A percentile compares a stretch with the other conserved stretches of the same genome.
Evolutionary conservation across 2,797 vertebrate species (phyloP).

Genomic region (Myotis daubentonii): DNA sequence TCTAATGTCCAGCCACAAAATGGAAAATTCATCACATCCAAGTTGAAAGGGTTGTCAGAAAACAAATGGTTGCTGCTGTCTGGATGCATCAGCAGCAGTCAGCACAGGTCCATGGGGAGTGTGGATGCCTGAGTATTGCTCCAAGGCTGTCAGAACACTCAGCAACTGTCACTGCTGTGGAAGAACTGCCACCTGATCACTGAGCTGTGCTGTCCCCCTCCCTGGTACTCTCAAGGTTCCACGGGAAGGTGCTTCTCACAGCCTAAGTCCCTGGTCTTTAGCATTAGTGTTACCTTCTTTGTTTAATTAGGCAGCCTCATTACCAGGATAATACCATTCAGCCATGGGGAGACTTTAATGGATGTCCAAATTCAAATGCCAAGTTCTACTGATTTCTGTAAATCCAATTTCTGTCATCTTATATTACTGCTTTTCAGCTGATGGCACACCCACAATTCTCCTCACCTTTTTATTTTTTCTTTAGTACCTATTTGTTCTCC

Average conservation of each 20-base stretch:
- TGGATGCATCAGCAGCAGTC: not conserved
- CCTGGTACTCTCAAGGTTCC: constrained; percentile 45
- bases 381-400: constrained; percentile 63
- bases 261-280: constrained; percentile 73
- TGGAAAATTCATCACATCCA: not conserved
- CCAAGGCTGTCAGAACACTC: not conserved
- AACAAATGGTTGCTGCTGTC: not conserved
- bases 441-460: not conserved
- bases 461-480: constrained; percentile 17
- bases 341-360: constrained; percentile 71
- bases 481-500: not conserved
- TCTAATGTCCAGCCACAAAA: not conserved
- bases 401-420: constrained; percentile 48
- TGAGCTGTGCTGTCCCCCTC: not conserved
- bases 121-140: not conserved
- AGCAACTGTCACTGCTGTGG: constrained; percentile 47
- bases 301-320: constrained; percentile 78
- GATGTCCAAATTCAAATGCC: constrained; percentile 52
- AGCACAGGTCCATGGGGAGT: not conserved
- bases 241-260: not conserved
- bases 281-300: constrained; percentile 72
- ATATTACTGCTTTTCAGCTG: constrained; percentile 24
- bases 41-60: not conserved
- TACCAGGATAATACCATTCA: constrained; percentile 71
- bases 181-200: constrained; percentile 41